phyloP scores from a whole-genome alignment of 2,888 invertebrate genomes.

The Eupithecia insigniata region DNA sequence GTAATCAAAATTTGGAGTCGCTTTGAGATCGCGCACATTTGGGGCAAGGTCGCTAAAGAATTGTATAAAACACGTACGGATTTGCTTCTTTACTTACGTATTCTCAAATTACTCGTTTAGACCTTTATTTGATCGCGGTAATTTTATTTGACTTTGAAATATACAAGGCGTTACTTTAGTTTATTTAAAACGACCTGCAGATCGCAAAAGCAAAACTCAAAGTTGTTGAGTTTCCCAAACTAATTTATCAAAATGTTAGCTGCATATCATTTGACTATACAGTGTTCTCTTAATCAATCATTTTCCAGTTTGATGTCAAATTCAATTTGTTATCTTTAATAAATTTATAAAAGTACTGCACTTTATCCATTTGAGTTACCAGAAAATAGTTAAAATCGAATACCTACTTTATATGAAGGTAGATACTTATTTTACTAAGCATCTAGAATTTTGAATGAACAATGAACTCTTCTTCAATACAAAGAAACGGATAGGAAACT shows the following conservation, averaged over 20 bases:
- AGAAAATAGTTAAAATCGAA: not conserved
- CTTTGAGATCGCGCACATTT: slow-evolving; percentile 54
- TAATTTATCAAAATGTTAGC: slow-evolving; percentile 3
- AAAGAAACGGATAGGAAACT: not conserved
- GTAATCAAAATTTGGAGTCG: slow-evolving; percentile 58
- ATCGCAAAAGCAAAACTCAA: not conserved
- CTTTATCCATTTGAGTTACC: not conserved
- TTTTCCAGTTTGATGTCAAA: not conserved
- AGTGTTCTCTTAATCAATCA: not conserved
- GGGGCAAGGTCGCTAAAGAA: slow-evolving; percentile 44
- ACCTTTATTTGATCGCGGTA: slow-evolving; percentile 24
- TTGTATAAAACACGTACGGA: slow-evolving; percentile 42
- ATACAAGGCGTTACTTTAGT: not conserved
- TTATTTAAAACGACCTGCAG: not conserved
- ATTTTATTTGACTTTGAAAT: slow-evolving; percentile 14
- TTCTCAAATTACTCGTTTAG: slow-evolving; percentile 25
- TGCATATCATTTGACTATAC: not conserved
- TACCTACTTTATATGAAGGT: not conserved
- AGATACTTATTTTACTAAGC: not conserved
- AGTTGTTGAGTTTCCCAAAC: not conserved
- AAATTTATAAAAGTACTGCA: not conserved
- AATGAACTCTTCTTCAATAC: not conserved
- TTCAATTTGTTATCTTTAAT: not conserved
- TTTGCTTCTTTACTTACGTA: slow-evolving; percentile 32
- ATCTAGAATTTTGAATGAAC: not conserved